These are phyloP conservation scores for Cydia fagiglandana DNA, from an alignment of 1,140 invertebrate genomes.

Conservation along the genomic window DNA sequence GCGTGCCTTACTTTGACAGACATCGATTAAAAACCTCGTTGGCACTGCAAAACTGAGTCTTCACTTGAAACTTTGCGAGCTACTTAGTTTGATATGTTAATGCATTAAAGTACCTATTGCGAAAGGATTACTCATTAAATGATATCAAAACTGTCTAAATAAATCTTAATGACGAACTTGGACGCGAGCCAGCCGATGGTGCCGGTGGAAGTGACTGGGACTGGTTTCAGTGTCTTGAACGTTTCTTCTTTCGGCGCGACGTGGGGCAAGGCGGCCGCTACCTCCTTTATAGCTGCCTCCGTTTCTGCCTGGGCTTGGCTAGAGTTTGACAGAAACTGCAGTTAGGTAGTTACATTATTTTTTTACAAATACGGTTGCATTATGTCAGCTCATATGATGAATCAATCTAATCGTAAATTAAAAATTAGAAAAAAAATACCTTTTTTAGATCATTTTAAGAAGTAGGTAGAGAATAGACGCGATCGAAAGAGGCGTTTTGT, in stretches of 20 bases:
- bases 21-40: constrained; percentile 10
- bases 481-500: too few species aligned
- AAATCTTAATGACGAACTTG: constrained; percentile 51
- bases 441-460: too few species aligned
- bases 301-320: constrained; percentile 53
- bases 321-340: constrained; percentile 32
- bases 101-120: not conserved
- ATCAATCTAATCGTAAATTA: too few species aligned
- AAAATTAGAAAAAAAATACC: too few species aligned
- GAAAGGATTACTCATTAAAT: constrained; percentile 12
- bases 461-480: too few species aligned
- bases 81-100: not conserved
- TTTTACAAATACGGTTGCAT: too few species aligned
- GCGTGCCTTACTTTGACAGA: constrained; percentile 13
- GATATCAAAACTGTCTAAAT: constrained; percentile 15
- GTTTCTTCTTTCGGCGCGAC: constrained; percentile 48
- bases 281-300: constrained; percentile 52
- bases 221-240: constrained; percentile 60
- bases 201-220: constrained; percentile 62
- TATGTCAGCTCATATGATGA: too few species aligned
- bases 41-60: not conserved
- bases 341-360: not conserved
- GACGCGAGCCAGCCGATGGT: constrained; percentile 65
- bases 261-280: constrained; percentile 48
- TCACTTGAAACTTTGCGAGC: not conserved